phyloP scores from a whole-genome alignment of 2,113 vertebrate species.

The Sceloporus tristichus region DNA sequence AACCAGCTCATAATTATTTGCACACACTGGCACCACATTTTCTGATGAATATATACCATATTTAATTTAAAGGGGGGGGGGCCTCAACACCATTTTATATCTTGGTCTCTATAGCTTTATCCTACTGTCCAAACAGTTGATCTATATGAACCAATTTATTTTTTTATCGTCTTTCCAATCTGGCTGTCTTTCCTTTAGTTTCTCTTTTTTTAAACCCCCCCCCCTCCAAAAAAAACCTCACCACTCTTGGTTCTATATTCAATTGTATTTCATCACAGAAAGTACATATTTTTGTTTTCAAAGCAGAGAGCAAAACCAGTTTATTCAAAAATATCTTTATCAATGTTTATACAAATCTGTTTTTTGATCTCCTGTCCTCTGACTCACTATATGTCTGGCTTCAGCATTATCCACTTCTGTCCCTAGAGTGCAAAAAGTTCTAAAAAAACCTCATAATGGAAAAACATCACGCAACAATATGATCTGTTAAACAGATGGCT shows the following conservation, averaged over 20 bases:
- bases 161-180: background rate
- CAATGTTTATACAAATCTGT: conserved; percentile 49
- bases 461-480: conserved; percentile 58
- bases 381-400: conserved; percentile 60
- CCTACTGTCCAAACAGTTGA: background rate
- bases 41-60: background rate
- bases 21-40: background rate
- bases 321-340: conserved; percentile 31
- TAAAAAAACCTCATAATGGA: conserved; percentile 59
- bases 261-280: background rate
- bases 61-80: background rate
- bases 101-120: background rate
- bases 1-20: background rate
- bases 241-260: conserved; percentile 21
- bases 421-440: conserved; percentile 46
- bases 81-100: background rate
- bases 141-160: background rate
- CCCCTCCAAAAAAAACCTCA: background rate
- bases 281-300: conserved; percentile 26
- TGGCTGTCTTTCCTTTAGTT: background rate
- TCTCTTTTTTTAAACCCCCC: background rate
- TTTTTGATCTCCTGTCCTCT: conserved; percentile 44
- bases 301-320: conserved; percentile 45
- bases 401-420: conserved; percentile 48
- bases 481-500: conserved; percentile 26